Evolutionary conservation across 2,797 vertebrate genomes (phyloP).

Genomic region (Sandelia bainsii): DNA sequence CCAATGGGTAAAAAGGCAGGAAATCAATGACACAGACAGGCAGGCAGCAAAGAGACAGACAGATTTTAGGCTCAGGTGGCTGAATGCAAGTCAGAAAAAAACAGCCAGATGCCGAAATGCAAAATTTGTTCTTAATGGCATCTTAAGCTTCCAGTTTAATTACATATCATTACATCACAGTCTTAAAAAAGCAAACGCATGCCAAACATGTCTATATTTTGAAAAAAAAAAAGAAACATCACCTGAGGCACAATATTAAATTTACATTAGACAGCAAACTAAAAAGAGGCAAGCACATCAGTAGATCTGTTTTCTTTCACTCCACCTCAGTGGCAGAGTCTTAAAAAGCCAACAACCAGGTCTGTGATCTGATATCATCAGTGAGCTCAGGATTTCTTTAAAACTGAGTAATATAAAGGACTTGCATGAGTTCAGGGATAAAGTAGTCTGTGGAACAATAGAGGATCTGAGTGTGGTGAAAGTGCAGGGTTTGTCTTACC

Average conservation of each 20-base stretch:
- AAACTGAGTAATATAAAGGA: slow-evolving; percentile 43
- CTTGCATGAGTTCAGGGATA: slow-evolving; percentile 43
- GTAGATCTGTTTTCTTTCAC: slow-evolving; percentile 32
- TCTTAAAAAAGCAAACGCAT: slow-evolving; percentile 16
- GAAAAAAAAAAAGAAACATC: too few species aligned
- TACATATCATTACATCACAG: neutral
- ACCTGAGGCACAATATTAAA: slow-evolving; percentile 29
- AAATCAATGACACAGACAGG: neutral
- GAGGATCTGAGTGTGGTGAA: slow-evolving; percentile 60
- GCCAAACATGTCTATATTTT: slow-evolving; percentile 11
- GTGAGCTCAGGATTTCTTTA: slow-evolving; percentile 53
- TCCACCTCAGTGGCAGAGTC: slow-evolving; percentile 19
- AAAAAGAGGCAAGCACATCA: slow-evolving; percentile 22
- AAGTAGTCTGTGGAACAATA: slow-evolving; percentile 51
- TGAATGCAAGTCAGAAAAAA: slow-evolving; percentile 16
- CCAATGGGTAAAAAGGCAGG: neutral
- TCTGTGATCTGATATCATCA: slow-evolving; percentile 53
- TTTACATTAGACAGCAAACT: slow-evolving; percentile 29
- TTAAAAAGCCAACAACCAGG: slow-evolving; percentile 38
- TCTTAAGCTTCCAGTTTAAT: slow-evolving; percentile 13
- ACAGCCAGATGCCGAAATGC: slow-evolving; percentile 20
- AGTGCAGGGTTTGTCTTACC: slow-evolving; percentile 80
- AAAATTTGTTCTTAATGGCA: slow-evolving; percentile 17
- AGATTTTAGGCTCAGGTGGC: slow-evolving; percentile 51
- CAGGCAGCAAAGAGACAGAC: neutral